A percentile compares a stretch with the other conserved stretches of the same genome.
These are phyloP conservation scores for Lasioglossum albipes DNA, from an alignment of 1,140 invertebrate species.

Conservation along the genomic window DNA sequence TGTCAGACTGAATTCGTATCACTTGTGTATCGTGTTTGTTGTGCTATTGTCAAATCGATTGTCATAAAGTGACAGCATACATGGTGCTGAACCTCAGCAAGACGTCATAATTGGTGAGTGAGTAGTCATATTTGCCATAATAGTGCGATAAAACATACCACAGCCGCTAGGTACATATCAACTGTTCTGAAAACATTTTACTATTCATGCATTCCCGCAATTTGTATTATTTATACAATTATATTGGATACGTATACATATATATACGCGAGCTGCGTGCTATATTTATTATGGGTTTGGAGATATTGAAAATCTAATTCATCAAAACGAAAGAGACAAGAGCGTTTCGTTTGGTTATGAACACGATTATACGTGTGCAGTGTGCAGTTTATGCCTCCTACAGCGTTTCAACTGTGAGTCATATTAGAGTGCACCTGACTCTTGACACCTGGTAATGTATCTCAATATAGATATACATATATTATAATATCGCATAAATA, in stretches of 20 bases:
- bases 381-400: conserved; percentile 30
- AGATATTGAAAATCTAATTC: neutral
- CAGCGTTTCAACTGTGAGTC: conserved; percentile 48
- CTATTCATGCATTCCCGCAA: conserved; percentile 15
- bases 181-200: conserved; percentile 38
- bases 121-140: conserved; percentile 1
- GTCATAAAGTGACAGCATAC: neutral
- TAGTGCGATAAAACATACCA: conserved; percentile 8
- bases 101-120: conserved; percentile 43
- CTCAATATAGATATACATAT: neutral
- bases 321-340: neutral
- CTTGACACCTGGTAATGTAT: conserved; percentile 39
- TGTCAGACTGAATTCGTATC: conserved; percentile 21
- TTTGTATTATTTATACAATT: conserved; percentile 1
- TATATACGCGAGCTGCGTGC: neutral
- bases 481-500: neutral
- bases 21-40: conserved; percentile 21
- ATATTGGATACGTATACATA: neutral
- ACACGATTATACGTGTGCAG: conserved; percentile 18
- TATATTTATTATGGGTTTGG: neutral
- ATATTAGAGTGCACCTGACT: conserved; percentile 50
- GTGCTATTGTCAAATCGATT: conserved; percentile 30
- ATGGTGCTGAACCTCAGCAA: neutral
- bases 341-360: conserved; percentile 41
- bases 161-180: conserved; percentile 45